Base-by-base conservation (phyloP, 1,140 invertebrate species). In the Cherax destructor region DNA sequence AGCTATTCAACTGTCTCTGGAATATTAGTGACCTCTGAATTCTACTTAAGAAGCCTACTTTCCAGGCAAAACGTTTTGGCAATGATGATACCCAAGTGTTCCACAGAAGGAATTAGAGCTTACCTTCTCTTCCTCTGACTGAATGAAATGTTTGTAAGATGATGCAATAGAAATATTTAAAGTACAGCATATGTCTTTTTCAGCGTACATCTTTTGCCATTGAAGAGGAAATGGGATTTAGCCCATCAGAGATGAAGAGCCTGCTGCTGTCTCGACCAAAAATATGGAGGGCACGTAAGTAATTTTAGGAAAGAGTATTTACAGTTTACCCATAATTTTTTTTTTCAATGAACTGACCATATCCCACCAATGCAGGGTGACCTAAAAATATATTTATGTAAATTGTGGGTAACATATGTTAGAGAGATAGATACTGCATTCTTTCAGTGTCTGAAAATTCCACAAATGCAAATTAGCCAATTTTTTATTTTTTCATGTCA, bases 191-290 rank as follows among this genome's bases (percentile, higher is more conserved):
- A 13, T 65, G 21, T 65, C 18, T 18, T 41, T 91, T 86, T 21
- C 89, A 91, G 89, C 52, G 41, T 41, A 91, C 59, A 72, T 69
- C 72, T 18, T 85, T 91, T 52, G 52, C 89, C 72, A 76, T 91
- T 24, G 11, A 52, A 16, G 89, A 91, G 16, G 89, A 91, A 56
- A 91, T 91, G 89, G 89, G 89, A 7, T 91, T 91, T 72, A 69
- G 13, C 18, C 13, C 52, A 18, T 41, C 47, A 79, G 89, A 91
- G n/a, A 85, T 86, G 83, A 91, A 91, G 61, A 86, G 89, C 59
- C 77, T 91, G 76, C 47, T 91, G 9, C 52, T 91, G 18, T 49
- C 74, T 4, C 78, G 72, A n/a, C 89, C 89, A n/a, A 91, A 80
- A 49, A 21, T 91, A 16, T 91, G 89, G 89, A 65, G 49, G 21